Base-by-base conservation (phyloP, 1,140 invertebrate species). In the Lepidurus couesii region DNA sequence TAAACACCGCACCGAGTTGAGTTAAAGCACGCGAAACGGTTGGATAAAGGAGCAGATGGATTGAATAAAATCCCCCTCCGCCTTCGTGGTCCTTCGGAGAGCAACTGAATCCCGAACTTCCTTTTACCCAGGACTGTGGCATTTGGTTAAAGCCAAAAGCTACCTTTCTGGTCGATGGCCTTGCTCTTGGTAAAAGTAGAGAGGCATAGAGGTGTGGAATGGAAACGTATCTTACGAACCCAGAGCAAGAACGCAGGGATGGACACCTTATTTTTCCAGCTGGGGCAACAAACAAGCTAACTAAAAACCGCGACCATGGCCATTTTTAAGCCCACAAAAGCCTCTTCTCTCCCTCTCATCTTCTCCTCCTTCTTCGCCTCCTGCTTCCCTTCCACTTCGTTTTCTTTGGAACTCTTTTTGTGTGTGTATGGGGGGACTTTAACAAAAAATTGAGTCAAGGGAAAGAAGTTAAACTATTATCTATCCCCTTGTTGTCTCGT, bases 301-400 rank as follows among this genome's bases (percentile, higher is more conserved):
- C 53, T 21, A 65, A 65, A 65, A 65, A 65, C 53, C 53, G 53
- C 53, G n/a, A 65, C 53, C 53, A 65, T 16, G 53, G 53, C 53
- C 53, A n/a, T 65, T 65, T 16, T 65, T 65, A 65, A n/a, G 13
- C 11, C 47, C 47, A 65, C 47, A 65, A 65, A 65, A 65, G 47
- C 53, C 53, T 65, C 53, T 65, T 65, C 21, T 65, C 53, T 65
- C 21, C 11, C 21, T 21, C 16, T 65, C 53, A n/a, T 21, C 16
- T 9, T 16, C 21, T 65, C 21, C 47, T 65, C 21, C 53, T 65
- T 21, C 53, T 65, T 65, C 13, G 16, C 53, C 16, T 65, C 53
- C 21, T 21, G 53, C 6, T 16, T 21, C 21, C 0, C 53, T 65
- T 65, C 53, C 21, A 21, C 53, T 65, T 16, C 53, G 7, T 16